A percentile compares a stretch with the other conserved stretches of the same genome.
phyloP scores from a whole-genome alignment of 2,888 invertebrate genomes.

The Cryptus viduatorius region DNA sequence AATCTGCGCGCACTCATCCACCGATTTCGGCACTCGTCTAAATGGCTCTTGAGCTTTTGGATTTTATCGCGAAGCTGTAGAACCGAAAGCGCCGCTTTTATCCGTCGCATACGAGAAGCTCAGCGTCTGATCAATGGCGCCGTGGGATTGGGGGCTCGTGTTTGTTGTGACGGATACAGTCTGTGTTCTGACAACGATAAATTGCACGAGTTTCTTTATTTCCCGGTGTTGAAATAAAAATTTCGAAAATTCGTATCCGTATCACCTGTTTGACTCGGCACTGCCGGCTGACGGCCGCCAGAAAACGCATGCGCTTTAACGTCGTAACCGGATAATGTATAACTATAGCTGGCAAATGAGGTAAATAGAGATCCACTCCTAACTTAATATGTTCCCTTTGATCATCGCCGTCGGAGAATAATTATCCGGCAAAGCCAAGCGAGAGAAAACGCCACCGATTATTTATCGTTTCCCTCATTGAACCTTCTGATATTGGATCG shows the following conservation, averaged over 20 bases:
- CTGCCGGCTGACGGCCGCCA: background rate
- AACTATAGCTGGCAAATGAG: background rate
- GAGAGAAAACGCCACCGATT: conserved; percentile 40
- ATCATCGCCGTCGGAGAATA: conserved; percentile 57
- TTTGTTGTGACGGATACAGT: conserved; percentile 79
- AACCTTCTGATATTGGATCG: conserved; percentile 59
- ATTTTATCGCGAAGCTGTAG: background rate
- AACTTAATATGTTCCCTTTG: conserved; percentile 62
- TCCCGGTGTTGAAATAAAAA: background rate
- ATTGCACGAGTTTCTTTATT: conserved; percentile 68
- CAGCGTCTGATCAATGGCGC: conserved; percentile 73
- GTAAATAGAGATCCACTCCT: conserved; percentile 51
- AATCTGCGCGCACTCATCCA: conserved; percentile 24
- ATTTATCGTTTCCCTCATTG: conserved; percentile 61
- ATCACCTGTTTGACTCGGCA: background rate
- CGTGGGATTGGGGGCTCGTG: conserved; percentile 73
- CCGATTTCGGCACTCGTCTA: background rate
- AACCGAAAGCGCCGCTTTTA: background rate
- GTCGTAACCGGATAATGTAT: background rate
- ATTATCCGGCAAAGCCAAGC: conserved; percentile 53
- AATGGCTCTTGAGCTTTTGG: background rate
- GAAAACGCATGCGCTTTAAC: background rate
- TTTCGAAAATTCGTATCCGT: background rate
- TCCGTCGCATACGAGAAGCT: background rate
- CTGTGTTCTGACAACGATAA: conserved; percentile 74